These are phyloP conservation scores for Xiphias gladius DNA, from an alignment of 2,113 vertebrate species.

Conservation along the genomic window DNA sequence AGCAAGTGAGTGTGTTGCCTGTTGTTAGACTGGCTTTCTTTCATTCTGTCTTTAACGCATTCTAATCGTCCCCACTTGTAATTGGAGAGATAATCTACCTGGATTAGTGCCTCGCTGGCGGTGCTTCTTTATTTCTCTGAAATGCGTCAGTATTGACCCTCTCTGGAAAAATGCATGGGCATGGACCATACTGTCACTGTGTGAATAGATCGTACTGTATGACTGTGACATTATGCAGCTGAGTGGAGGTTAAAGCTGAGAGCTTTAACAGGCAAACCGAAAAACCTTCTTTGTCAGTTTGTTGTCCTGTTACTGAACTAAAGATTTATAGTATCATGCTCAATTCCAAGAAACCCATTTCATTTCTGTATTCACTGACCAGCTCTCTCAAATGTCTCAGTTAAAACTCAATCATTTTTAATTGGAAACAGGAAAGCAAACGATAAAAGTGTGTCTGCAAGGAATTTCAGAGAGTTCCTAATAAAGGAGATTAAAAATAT, in stretches of 20 bases:
- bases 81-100: slow-evolving; percentile 59
- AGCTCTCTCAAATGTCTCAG: slow-evolving; percentile 5
- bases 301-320: slow-evolving; percentile 10
- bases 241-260: background rate
- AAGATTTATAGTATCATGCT: background rate
- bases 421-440: slow-evolving; percentile 23
- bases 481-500: background rate
- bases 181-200: background rate
- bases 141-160: slow-evolving; percentile 27
- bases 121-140: slow-evolving; percentile 41
- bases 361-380: slow-evolving; percentile 23
- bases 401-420: slow-evolving; percentile 18
- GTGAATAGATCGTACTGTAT: background rate
- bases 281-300: background rate
- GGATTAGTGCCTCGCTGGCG: slow-evolving; percentile 50
- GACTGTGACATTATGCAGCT: background rate
- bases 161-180: background rate
- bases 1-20: slow-evolving; percentile 78
- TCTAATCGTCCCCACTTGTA: slow-evolving; percentile 58
- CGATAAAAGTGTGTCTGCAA: background rate
- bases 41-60: slow-evolving; percentile 57
- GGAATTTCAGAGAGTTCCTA: background rate
- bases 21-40: slow-evolving; percentile 57
- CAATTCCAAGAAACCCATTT: background rate
- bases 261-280: too few relatives aligned